phyloP scores from a whole-genome alignment of 2,888 invertebrate species.

The Xanthia icteritia region DNA sequence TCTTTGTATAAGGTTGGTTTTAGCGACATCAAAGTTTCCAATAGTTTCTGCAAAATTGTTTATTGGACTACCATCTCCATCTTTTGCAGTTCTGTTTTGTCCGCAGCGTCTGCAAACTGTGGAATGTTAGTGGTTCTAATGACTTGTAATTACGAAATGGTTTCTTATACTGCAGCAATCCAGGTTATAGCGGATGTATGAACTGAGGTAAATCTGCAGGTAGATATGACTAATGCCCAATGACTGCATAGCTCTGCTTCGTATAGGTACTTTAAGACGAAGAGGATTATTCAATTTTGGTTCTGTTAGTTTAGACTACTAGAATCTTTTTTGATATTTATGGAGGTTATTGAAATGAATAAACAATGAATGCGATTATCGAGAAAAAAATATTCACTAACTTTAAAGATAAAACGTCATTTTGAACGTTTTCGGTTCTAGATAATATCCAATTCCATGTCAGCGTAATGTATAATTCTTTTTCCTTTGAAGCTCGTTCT shows the following conservation, averaged over 20 bases:
- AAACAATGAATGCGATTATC: background rate
- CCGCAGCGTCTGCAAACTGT: background rate
- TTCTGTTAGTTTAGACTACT: background rate
- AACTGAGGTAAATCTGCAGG: conserved; percentile 48
- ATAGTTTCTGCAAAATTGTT: conserved; percentile 2
- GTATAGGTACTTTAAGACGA: background rate
- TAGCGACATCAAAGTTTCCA: background rate
- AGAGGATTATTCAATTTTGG: background rate
- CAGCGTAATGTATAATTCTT: conserved; percentile 10
- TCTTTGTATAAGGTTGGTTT: background rate
- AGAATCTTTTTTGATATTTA: background rate
- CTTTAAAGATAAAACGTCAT: background rate
- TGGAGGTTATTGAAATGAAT: background rate
- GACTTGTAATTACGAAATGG: conserved; percentile 35
- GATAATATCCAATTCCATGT: conserved; percentile 12
- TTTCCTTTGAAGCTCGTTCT: conserved; percentile 62
- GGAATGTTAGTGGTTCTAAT: conserved; percentile 16
- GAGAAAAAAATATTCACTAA: background rate
- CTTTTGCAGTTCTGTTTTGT: background rate
- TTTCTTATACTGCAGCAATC: conserved; percentile 29
- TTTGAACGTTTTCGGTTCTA: background rate
- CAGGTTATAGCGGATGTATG: conserved; percentile 40
- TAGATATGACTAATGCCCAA: conserved; percentile 53
- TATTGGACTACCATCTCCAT: background rate
- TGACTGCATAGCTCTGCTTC: conserved; percentile 13